Evolutionary conservation across 2,113 vertebrate genomes (phyloP), one percentile per base, ranked within the genome.

Genomic region (Meriones unguiculatus): DNA sequence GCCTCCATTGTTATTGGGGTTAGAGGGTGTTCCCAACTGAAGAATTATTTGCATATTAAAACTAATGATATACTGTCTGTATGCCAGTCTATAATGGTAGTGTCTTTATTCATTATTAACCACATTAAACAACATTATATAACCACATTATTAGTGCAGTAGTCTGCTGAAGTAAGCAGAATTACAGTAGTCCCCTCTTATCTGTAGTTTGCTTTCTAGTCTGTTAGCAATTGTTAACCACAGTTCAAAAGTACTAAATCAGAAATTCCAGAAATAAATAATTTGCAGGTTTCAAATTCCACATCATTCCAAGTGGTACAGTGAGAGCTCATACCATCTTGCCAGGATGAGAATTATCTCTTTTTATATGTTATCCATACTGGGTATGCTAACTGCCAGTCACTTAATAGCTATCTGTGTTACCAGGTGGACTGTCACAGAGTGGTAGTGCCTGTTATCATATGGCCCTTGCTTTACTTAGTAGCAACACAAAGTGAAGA

Each of bases 51-150:
- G 59, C 17, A 62, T 67, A 59, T 75, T 89, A 89, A 86, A 94
- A 95, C 70, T 57, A 91, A n/a, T 72, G 50, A 87, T 7, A 62
- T 80, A 86, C 46, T 94, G 85, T 69, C 28, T 94, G 22, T 30
- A n/a, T 87, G 14, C 25, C 65, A 80, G n/a, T 80, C 24, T 81
- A 50, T 89, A 25, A 62, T 92, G 64, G 86, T 92, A 91, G 70
- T 32, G 65, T 73, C 46, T 28, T 38, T 69, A 65, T 88, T 76
- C 80, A 76, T 89, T 93, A 50, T 77, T 24, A 64, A 9, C 57
- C 57, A 57, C 11, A 57, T 57, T 57, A 57, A 14, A 57, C 15
- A 57, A 57, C 57, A 57, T 57, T 57, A 57, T 64, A 84, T 9
- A 62, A 38, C 12, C n/a, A 82, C 57, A 25, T 62, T 62, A 64